Evolutionary conservation across 2,888 invertebrate genomes (phyloP), one percentile per base, ranked within the genome.

Genomic region (Venusia cambrica): DNA sequence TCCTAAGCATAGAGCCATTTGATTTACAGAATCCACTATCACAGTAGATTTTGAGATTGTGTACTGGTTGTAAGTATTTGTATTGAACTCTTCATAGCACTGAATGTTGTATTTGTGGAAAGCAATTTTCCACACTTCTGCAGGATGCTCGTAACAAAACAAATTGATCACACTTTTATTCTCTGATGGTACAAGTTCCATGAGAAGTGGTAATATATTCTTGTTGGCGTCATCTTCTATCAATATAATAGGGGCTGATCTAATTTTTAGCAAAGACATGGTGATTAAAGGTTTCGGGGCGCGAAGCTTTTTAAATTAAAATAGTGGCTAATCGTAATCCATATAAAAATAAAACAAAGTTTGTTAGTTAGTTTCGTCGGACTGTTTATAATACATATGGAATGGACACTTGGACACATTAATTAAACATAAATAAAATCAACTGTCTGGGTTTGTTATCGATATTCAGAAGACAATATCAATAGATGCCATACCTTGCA

Each of bases 1-100:
- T 18, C 80, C 78, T 45, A 80, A 49, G 26, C 51, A 46, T 24
- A 83, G 47, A 12, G 64, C 62, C 77, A 87, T 77, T 70, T 85
- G 83, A 45, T 78, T 83, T 4, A 87, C 48, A 4, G 87, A 88
- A 52, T 84, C 80, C 32, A 88, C 69, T 22, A 87, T 48, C 9
- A 83, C 43, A 5, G 68, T 58, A 44, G 62, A 60, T 51, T 73
- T 73, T 13, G 46, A 49, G 29, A 36, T 60, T 5, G 43, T 48
- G 16, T 61, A 64, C 32, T 58, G 53, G 6, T 48, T 48, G 17
- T 54, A 60, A 9, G 40, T 42, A 2, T 69, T 54, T 5, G 38
- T 16, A 38, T 54, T 40, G 14, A 65, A 64, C 34, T 73, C 64
- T 35, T 71, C 61, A 25, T 68, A 59, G 42, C 56, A 77, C 16